A percentile compares a stretch with the other conserved stretches of the same genome.
Conservation (phyloP, 2,888 invertebrate species). For the Gasteruption jaculator region DNA sequence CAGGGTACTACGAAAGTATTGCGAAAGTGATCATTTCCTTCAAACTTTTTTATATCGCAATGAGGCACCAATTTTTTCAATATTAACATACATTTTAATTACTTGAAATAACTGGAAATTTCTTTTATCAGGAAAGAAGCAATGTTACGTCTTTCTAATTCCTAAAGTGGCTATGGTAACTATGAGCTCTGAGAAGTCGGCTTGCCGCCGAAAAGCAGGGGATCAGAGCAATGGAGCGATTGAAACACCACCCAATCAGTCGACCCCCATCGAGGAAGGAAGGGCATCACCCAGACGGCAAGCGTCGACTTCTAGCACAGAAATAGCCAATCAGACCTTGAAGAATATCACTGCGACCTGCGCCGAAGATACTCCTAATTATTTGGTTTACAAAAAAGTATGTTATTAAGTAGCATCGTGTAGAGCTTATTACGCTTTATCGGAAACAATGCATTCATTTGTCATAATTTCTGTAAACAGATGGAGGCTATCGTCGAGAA, state of each 20-base stretch:
- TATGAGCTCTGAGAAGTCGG: constrained; percentile 63
- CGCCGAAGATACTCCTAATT: constrained; percentile 80
- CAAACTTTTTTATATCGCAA: too few relatives aligned
- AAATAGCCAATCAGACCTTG: constrained; percentile 21
- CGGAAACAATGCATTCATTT: constrained; percentile 7
- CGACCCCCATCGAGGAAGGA: constrained; percentile 24
- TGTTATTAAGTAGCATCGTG: too few relatives aligned
- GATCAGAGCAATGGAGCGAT: constrained; percentile 47
- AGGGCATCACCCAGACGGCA: constrained; percentile 43
- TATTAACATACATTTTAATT: too few relatives aligned
- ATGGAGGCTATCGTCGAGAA: constrained; percentile 93
- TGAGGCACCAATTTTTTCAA: too few relatives aligned
- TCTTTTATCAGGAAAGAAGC: constrained; percentile 46
- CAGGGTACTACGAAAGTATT: too few relatives aligned
- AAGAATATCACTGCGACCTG: constrained; percentile 53
- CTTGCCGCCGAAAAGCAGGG: constrained; percentile 58
- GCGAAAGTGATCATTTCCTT: too few relatives aligned
- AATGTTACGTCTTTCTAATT: constrained; percentile 57
- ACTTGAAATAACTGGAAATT: too few relatives aligned
- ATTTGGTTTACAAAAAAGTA: constrained; percentile 85
- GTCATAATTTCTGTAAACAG: constrained; percentile 56
- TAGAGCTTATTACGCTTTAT: too few relatives aligned
- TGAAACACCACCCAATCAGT: background rate
- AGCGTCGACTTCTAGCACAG: constrained; percentile 24
- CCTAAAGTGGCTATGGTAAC: constrained; percentile 64